Base-by-base conservation (phyloP, 2,113 vertebrate species). In the Bos javanicus region DNA sequence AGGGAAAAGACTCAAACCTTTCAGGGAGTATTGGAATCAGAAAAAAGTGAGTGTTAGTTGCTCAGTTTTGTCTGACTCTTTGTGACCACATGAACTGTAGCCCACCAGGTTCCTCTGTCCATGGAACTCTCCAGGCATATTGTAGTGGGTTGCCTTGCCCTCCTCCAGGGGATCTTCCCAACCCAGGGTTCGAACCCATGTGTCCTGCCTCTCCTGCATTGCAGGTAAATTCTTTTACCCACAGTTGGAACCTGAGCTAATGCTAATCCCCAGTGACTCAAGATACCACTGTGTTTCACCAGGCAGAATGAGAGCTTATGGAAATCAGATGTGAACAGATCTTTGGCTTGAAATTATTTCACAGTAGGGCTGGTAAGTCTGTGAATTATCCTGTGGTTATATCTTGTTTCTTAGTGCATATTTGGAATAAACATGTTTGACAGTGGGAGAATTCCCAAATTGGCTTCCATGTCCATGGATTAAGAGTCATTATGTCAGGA, bases 381-480 rank as follows among this genome's bases (percentile, higher is more conserved):
- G 1, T 90, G 95, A 93, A 90, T 94, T 90, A 87, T 82, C 56
- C 30, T 67, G 11, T 87, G 28, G 81, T 95, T 87, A 4, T 83
- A 64, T 62, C 76, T 74, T 59, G 15, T 90, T 94, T 90, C 39
- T 83, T 84, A 92, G 60, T 87, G 15, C 30, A 43, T 93, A 78
- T 78, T 96, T 92, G 14, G 23, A 87, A 90, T 96, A 92, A 96
- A 83, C 90, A 48, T 78, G 60, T 93, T 87, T 56, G 74, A n/a
- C 74, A 93, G 74, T 90, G 71, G 64, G 26, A 95, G 30, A 87
- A 56, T 78, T 39, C 39, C 30, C 62, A 60, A 62, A 46, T 83
- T 92, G 48, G 39, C 48, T 92, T 85, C 67, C 26, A 3, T 67
- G 46, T 64, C 57, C 25, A 28, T 59, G 39, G 48, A 50, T 92